A percentile compares a stretch with the other conserved stretches of the same genome.
phyloP scores from a whole-genome alignment of 2,888 invertebrate species.

The Entomobrya proxima region DNA sequence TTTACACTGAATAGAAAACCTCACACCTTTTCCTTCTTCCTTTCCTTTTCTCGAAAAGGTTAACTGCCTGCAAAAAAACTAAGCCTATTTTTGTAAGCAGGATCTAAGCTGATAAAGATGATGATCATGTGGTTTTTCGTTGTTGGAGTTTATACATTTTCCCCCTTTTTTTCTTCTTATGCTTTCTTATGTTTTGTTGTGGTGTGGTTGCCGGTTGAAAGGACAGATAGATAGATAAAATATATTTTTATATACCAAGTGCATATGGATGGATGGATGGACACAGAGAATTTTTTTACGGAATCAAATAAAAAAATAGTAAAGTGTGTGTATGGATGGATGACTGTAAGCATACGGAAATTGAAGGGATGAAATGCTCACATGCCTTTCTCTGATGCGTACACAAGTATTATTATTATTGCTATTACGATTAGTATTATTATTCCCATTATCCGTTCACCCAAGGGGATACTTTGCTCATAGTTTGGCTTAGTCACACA shows the following conservation, averaged over 20 bases:
- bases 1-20: conserved; percentile 64
- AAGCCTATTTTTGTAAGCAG: conserved; percentile 34
- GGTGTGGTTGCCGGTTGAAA: conserved; percentile 17
- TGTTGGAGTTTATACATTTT: background rate
- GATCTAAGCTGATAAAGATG: no score
- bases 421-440: conserved; percentile 66
- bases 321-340: conserved; percentile 51
- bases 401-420: conserved; percentile 50
- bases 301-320: no score
- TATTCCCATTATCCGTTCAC: conserved; percentile 60
- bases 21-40: conserved; percentile 70
- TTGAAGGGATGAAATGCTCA: background rate
- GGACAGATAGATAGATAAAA: no score
- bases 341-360: conserved; percentile 13
- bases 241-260: background rate
- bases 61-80: conserved; percentile 32
- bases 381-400: conserved; percentile 59
- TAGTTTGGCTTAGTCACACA: conserved; percentile 3
- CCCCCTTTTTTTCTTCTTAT: background rate
- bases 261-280: conserved; percentile 31
- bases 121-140: conserved; percentile 10
- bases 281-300: conserved; percentile 18
- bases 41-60: conserved; percentile 64
- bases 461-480: conserved; percentile 65
- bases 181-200: no score